phyloP scores from a whole-genome alignment of 2,113 vertebrate species.

The Lepus europaeus region DNA sequence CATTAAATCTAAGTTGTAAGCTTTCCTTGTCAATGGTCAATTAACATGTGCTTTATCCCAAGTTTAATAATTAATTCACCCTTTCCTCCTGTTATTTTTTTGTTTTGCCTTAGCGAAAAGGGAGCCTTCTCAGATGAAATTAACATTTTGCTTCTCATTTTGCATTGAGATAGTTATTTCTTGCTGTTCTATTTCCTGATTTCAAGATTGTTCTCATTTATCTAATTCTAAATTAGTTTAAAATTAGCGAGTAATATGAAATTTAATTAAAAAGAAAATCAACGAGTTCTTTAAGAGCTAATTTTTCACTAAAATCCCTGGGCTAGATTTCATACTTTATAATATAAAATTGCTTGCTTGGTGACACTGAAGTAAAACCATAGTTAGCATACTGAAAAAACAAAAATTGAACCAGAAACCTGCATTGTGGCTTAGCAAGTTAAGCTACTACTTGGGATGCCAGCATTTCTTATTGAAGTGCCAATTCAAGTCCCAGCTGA shows the following conservation, averaged over 20 bases:
- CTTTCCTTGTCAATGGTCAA: not conserved
- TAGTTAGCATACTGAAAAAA: not conserved
- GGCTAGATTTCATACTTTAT: slow-evolving; percentile 7
- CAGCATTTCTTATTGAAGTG: too few species aligned
- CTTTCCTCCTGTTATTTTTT: not conserved
- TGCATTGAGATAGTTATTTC: slow-evolving; percentile 23
- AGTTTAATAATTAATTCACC: not conserved
- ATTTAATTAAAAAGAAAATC: slow-evolving; percentile 51
- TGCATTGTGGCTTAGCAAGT: too few species aligned
- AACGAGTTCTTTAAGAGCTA: slow-evolving; percentile 35
- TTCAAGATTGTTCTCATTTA: slow-evolving; percentile 60
- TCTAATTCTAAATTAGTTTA: slow-evolving; percentile 46
- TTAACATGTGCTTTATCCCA: not conserved
- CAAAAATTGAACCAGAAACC: not conserved
- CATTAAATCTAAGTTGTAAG: slow-evolving; percentile 13
- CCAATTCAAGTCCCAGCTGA: too few species aligned
- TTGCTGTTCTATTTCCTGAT: slow-evolving; percentile 33
- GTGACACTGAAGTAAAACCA: not conserved
- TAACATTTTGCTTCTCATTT: slow-evolving; percentile 52
- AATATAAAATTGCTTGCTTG: slow-evolving; percentile 16
- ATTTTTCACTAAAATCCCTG: slow-evolving; percentile 52
- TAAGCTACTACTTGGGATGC: too few species aligned
- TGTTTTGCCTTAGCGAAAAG: slow-evolving; percentile 19
- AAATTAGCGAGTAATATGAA: slow-evolving; percentile 51
- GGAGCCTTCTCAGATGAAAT: not conserved